A percentile compares a stretch with the other conserved stretches of the same genome.
phyloP scores from a whole-genome alignment of 2,797 vertebrate species.

The Crypturellus tataupa region DNA sequence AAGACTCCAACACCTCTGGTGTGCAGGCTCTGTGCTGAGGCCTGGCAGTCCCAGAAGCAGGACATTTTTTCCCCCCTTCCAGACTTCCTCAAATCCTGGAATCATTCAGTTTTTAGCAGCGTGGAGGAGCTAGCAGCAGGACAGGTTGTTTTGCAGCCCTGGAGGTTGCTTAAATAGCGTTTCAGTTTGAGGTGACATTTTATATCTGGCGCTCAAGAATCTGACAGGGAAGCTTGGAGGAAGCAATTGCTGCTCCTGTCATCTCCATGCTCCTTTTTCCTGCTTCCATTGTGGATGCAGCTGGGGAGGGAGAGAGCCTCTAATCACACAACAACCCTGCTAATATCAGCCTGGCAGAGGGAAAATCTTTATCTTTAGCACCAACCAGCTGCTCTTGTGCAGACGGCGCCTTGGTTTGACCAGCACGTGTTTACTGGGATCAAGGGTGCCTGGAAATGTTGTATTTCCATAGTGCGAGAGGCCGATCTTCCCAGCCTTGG shows the following conservation, averaged over 20 bases:
- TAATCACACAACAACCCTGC: conserved; percentile 16
- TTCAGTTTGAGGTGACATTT: conserved; percentile 61
- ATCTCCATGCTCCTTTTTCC: conserved; percentile 15
- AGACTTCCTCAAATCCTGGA: neutral
- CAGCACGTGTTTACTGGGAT: conserved; percentile 20
- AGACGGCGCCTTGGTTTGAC: conserved; percentile 57
- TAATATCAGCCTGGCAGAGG: neutral
- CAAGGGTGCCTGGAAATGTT: conserved; percentile 47
- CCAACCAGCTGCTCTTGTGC: conserved; percentile 8
- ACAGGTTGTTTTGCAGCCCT: conserved; percentile 37
- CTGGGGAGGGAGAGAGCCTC: conserved; percentile 1
- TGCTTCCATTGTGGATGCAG: conserved; percentile 6
- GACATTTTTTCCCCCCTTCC: neutral
- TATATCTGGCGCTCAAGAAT: conserved; percentile 52
- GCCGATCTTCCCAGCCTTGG: conserved; percentile 41
- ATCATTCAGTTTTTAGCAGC: neutral
- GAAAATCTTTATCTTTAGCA: conserved; percentile 25
- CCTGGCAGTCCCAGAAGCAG: neutral
- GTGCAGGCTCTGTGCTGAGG: neutral
- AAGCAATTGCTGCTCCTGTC: conserved; percentile 62
- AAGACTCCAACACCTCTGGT: neutral
- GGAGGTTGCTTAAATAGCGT: conserved; percentile 48
- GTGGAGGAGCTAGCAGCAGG: neutral
- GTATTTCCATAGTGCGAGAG: conserved; percentile 49
- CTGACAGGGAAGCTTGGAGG: conserved; percentile 44